A percentile compares a stretch with the other conserved stretches of the same genome.
Evolutionary conservation across 2,113 vertebrate species (phyloP).

Genomic region (Limnothrissa miodon): DNA sequence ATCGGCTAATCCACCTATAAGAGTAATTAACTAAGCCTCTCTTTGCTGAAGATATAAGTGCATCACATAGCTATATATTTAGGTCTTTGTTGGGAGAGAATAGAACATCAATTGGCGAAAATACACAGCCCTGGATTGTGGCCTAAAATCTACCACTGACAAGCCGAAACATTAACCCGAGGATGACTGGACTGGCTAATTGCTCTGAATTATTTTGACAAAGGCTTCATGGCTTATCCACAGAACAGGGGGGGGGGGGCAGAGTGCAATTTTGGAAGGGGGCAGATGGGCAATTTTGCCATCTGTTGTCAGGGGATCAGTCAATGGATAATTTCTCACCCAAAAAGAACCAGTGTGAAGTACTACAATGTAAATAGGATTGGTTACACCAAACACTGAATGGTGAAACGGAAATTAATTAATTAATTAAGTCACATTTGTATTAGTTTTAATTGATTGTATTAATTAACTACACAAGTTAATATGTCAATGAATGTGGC

Average conservation of each 20-base stretch:
- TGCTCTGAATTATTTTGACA: background rate
- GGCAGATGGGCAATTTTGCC: constrained; percentile 64
- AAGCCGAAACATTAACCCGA: background rate
- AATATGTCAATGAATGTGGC: background rate
- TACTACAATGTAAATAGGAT: constrained; percentile 53
- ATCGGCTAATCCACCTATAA: too few relatives aligned
- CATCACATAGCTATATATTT: background rate
- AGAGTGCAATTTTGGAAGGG: too few relatives aligned
- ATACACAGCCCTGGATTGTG: background rate
- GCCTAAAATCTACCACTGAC: background rate
- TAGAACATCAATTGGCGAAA: background rate
- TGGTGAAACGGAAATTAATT: too few relatives aligned
- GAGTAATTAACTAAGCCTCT: too few relatives aligned
- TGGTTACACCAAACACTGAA: constrained; percentile 35
- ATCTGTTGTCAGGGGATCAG: constrained; percentile 72
- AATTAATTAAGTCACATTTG: background rate
- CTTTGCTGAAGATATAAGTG: too few relatives aligned
- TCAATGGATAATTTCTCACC: constrained; percentile 63
- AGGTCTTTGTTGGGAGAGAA: background rate
- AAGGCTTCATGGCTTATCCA: background rate
- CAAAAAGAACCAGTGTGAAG: constrained; percentile 57
- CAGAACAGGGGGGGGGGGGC: constrained; percentile 28
- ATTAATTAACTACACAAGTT: too few relatives aligned
- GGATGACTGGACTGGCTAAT: background rate
- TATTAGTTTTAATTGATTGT: too few relatives aligned